These are phyloP conservation scores for Azemiops feae DNA, from an alignment of 2,113 vertebrate genomes.

Conservation along the genomic window DNA sequence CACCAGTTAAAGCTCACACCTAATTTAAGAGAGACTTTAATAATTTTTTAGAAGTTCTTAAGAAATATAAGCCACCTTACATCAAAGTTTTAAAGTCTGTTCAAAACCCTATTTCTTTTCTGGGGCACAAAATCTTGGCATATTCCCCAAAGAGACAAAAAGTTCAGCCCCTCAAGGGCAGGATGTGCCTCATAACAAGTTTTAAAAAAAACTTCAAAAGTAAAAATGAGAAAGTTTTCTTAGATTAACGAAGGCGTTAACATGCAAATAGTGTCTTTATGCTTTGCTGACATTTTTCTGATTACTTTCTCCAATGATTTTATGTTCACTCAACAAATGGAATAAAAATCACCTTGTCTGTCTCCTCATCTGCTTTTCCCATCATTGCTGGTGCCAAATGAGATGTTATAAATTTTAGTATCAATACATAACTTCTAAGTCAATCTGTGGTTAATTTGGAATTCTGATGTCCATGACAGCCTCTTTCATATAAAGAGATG, in stretches of 20 bases:
- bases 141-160: neutral
- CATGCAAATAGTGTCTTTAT: constrained; percentile 1
- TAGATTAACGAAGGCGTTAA: neutral
- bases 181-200: neutral
- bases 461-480: constrained; percentile 1
- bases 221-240: neutral
- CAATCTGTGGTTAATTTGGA: constrained; percentile 44
- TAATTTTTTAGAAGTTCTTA: neutral
- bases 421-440: constrained; percentile 11
- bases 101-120: neutral
- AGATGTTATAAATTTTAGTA: constrained; percentile 39
- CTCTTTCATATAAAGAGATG: constrained; percentile 27
- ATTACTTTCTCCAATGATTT: constrained; percentile 38
- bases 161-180: neutral
- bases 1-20: neutral
- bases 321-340: constrained; percentile 36
- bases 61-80: neutral
- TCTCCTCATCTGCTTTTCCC: constrained; percentile 36
- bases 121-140: neutral
- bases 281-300: constrained; percentile 25
- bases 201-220: neutral
- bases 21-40: neutral
- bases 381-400: constrained; percentile 24
- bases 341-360: constrained; percentile 11
- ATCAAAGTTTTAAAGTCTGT: neutral